These are phyloP conservation scores for Scaptomyza parva DNA, from an alignment of 2,888 invertebrate genomes.

Conservation along the genomic window DNA sequence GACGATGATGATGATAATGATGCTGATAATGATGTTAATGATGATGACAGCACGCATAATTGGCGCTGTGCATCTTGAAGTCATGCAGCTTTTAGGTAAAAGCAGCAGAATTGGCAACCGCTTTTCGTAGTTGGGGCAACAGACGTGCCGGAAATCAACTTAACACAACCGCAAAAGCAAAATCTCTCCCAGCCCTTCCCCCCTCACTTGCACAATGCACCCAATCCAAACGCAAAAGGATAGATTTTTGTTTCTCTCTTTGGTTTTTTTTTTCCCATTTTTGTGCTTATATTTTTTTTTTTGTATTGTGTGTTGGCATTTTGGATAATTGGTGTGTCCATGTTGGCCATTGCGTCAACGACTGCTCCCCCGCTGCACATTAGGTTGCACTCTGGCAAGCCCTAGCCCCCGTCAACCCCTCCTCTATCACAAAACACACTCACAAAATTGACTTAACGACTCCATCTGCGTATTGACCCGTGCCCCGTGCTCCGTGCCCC, in stretches of 20 bases:
- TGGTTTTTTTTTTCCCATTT: conserved; percentile 9
- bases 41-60: conserved; percentile 64
- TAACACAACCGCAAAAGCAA: conserved; percentile 80
- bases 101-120: conserved; percentile 1
- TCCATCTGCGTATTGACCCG: conserved; percentile 18
- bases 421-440: conserved; percentile 24
- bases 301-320: conserved; percentile 54
- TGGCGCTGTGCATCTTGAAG: conserved; percentile 67
- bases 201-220: conserved; percentile 7
- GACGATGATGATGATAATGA: conserved; percentile 9
- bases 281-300: conserved; percentile 9
- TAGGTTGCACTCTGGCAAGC: conserved; percentile 66
- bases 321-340: conserved; percentile 75
- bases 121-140: conserved; percentile 17
- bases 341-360: conserved; percentile 40
- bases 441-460: conserved; percentile 78
- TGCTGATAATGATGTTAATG: conserved; percentile 22
- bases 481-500: too few relatives aligned
- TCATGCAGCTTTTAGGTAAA: conserved; percentile 18
- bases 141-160: conserved; percentile 80
- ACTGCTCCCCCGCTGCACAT: conserved; percentile 70
- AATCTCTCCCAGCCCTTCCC: conserved; percentile 62
- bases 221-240: conserved; percentile 2
- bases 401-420: background rate
- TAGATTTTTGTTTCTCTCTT: conserved; percentile 23